Evolutionary conservation across 2,113 vertebrate genomes (phyloP).

Genomic region (mouse (Mus musculus)): GRCm39 chr1:50705001-50705500

Average conservation of each 20-base stretch:
- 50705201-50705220: neutral
- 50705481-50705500: neutral
- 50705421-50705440: neutral
- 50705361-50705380: neutral
- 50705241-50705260: neutral
- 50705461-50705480: neutral
- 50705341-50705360: neutral
- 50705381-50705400: neutral
- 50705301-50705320: neutral
- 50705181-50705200: neutral
- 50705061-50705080: neutral
- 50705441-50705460: neutral
- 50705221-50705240: neutral
- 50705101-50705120: no score
- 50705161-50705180: neutral
- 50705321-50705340: neutral
- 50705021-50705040: neutral
- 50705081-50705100: neutral
- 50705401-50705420: neutral
- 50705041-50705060: neutral
- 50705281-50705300: no score
- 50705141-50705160: neutral
- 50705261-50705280: neutral
- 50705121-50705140: neutral
- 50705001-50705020: neutral